Evolutionary conservation across 2,888 invertebrate genomes (phyloP), one percentile per base, ranked within the genome.

Genomic region (Coleophora flavipennella): DNA sequence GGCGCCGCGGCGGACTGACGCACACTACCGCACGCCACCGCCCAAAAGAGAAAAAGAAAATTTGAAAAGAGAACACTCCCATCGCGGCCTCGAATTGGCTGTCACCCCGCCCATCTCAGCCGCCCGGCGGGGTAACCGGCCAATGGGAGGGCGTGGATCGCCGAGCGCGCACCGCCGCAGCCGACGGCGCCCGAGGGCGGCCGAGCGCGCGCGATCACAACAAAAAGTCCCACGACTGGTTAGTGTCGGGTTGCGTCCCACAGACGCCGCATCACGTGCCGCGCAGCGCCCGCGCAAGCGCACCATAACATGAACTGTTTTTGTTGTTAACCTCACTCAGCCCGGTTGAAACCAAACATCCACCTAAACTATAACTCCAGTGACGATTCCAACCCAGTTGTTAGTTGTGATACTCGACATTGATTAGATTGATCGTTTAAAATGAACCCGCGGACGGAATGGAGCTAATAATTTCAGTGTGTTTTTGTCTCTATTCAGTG

Each of bases 211-310:
- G 74, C 75, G 75, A 65, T 74, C 75, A 73, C 73, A 78, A 81
- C 84, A 85, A 84, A 85, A 84, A 84, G 76, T 79, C 67, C 67
- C 75, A 74, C 74, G 80, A 79, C 72, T 71, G 78, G 77, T 85
- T 80, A 85, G 85, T 85, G 74, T 84, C 81, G 85, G 84, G 84
- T 83, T 70, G 85, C 81, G 83, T 84, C 84, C 85, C 84, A 83
- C 67, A 72, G 76, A 66, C 76, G 80, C 68, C 72, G 80, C 79
- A 78, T 76, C 84, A 75, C 73, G 79, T 77, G 64, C 55, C 63
- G 76, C 66, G 64, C 60, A 57, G 54, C 53, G 57, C 57, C 51
- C 71, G 75, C 78, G 78, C 76, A 66, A 69, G 80, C 83, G 80
- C 83, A 72, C 57, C 20, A 54, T 59, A 60, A 59, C 57, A 67